These are phyloP conservation scores for Drosophila neonasuta DNA, from an alignment of 2,888 invertebrate species.

Conservation along the genomic window DNA sequence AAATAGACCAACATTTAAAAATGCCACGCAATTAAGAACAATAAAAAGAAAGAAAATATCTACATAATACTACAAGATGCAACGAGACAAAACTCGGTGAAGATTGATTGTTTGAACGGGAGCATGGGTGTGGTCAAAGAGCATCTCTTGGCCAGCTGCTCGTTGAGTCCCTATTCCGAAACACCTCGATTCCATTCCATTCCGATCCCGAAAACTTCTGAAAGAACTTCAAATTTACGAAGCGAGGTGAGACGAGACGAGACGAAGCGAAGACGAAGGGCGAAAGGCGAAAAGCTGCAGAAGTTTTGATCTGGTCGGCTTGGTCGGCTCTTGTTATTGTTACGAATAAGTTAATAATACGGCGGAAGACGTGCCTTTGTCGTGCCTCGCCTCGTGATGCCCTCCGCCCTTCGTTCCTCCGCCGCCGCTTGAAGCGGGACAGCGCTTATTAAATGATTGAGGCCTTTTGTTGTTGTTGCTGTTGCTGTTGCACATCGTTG, in stretches of 20 bases:
- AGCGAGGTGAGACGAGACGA: background rate
- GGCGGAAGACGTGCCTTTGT: slow-evolving; percentile 82
- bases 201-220: background rate
- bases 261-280: too few species aligned
- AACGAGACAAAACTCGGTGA: background rate
- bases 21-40: background rate
- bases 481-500: slow-evolving; percentile 25
- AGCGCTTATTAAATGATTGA: slow-evolving; percentile 78
- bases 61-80: background rate
- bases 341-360: slow-evolving; percentile 83
- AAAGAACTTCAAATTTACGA: background rate
- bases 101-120: slow-evolving; percentile 9
- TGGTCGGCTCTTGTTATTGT: slow-evolving; percentile 75
- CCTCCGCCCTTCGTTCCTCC: background rate
- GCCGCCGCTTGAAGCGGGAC: slow-evolving; percentile 26
- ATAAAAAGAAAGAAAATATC: background rate
- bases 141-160: slow-evolving; percentile 7
- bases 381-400: slow-evolving; percentile 58
- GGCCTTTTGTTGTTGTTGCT: slow-evolving; percentile 51
- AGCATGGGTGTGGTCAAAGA: slow-evolving; percentile 14
- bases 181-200: too few species aligned
- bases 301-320: slow-evolving; percentile 3
- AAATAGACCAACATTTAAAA: too few species aligned
- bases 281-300: background rate
- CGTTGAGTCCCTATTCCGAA: background rate